A percentile compares a stretch with the other conserved stretches of the same genome.
phyloP scores from a whole-genome alignment of 2,888 invertebrate species.

The Petrolisthes manimaculis region DNA sequence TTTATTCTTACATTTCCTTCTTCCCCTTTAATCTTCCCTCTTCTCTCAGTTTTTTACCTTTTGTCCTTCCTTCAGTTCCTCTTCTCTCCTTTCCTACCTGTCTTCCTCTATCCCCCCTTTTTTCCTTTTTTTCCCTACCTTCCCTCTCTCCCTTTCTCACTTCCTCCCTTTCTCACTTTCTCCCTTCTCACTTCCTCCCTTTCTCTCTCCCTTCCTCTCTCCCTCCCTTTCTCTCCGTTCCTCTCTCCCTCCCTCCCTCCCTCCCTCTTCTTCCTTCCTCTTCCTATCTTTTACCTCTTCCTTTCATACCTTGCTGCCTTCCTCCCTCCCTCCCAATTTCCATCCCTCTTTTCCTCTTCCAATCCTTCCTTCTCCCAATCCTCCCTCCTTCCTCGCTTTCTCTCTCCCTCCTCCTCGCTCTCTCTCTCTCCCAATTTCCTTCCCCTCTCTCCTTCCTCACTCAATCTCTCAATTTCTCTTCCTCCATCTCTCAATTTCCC shows the following conservation, averaged over 20 bases:
- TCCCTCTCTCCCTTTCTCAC: not conserved
- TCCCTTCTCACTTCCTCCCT: not conserved
- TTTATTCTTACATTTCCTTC: not conserved
- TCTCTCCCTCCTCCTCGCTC: no score
- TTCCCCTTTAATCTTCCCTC: not conserved
- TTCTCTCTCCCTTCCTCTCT: not conserved
- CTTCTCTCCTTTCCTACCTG: not conserved
- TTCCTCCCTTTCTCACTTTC: not conserved
- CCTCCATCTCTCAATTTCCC: no score
- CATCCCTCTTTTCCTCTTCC: not conserved
- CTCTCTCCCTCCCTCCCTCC: not conserved
- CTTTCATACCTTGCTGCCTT: not conserved
- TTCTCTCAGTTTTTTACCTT: not conserved
- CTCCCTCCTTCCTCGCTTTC: no score
- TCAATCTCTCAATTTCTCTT: no score
- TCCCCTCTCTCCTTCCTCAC: no score
- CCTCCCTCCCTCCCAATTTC: no score
- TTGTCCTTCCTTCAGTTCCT: not conserved
- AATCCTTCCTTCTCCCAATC: no score
- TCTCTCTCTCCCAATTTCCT: no score
- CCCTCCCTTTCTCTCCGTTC: not conserved
- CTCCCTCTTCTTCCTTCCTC: not conserved
- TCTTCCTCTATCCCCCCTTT: not conserved
- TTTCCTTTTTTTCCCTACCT: not conserved
- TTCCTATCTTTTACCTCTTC: not conserved